Percentiles rank a stretch among this genome's conserved stretches.
Evolutionary conservation across 2,113 vertebrate genomes (phyloP).

Genomic region (Cepphus grylle): DNA sequence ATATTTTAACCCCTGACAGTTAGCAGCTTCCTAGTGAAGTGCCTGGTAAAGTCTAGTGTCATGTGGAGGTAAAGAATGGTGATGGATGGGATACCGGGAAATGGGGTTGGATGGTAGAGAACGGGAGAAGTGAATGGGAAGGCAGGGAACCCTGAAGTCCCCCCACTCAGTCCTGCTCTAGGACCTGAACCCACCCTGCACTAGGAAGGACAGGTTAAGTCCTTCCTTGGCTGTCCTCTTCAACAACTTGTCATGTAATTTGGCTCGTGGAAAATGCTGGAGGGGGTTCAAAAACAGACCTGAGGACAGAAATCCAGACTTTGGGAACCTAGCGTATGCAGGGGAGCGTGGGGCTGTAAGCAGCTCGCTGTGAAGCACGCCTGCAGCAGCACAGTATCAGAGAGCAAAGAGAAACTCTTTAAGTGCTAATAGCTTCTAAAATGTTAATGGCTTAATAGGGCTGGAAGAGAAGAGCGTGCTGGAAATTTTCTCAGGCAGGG

Average conservation of each 20-base stretch:
- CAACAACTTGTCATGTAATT: neutral
- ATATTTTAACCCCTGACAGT: neutral
- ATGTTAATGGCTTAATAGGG: neutral
- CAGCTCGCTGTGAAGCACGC: neutral
- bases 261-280: neutral
- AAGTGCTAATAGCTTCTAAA: neutral
- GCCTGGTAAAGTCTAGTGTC: neutral
- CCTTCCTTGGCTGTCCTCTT: neutral
- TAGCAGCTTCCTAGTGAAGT: neutral
- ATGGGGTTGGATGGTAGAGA: neutral
- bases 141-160: accelerated
- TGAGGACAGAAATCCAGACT: neutral
- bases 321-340: neutral
- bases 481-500: neutral
- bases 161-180: neutral
- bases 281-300: neutral
- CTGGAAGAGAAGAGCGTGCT: neutral
- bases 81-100: neutral
- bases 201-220: neutral
- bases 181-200: neutral
- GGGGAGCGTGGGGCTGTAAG: neutral
- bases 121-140: neutral
- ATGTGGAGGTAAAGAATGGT: neutral
- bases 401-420: neutral
- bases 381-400: neutral